Conservation (phyloP, 2,888 invertebrate genomes). For the Drosophila algonquin region DNA sequence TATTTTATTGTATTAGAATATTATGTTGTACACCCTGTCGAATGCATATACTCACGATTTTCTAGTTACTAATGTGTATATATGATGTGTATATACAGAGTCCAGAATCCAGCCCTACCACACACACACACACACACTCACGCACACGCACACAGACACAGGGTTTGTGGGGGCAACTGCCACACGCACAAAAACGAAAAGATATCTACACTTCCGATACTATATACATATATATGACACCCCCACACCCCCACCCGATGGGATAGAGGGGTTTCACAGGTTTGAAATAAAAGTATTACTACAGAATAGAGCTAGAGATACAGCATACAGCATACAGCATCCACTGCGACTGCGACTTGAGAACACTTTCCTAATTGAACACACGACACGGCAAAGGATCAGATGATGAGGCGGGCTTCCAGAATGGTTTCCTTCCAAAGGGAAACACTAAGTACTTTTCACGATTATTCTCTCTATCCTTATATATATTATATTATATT, state of each 20-base stretch:
- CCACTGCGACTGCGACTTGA: neutral
- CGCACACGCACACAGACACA: constrained; percentile 9
- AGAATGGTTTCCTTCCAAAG: constrained; percentile 2
- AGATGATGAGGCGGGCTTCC: constrained; percentile 22
- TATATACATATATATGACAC: too few relatives aligned
- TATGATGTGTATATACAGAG: constrained; percentile 28
- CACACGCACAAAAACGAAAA: neutral
- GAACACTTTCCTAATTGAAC: constrained; percentile 14
- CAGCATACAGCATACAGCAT: neutral
- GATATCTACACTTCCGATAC: too few relatives aligned
- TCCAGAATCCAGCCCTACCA: constrained; percentile 22
- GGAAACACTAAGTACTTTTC: constrained; percentile 1
- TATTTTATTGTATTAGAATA: constrained; percentile 6
- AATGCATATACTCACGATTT: constrained; percentile 1
- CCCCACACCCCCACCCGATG: neutral
- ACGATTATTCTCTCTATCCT: constrained; percentile 16
- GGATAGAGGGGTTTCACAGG: constrained; percentile 19
- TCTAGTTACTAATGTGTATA: constrained; percentile 34
- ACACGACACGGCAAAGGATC: neutral
- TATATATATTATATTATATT: neutral
- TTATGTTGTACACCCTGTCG: constrained; percentile 1
- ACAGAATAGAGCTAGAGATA: constrained; percentile 27
- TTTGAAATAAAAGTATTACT: constrained; percentile 43
- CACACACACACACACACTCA: too few relatives aligned
- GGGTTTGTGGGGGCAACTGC: constrained; percentile 14